Conservation (phyloP, 2,113 vertebrate genomes). For the Callaeas wilsoni region DNA sequence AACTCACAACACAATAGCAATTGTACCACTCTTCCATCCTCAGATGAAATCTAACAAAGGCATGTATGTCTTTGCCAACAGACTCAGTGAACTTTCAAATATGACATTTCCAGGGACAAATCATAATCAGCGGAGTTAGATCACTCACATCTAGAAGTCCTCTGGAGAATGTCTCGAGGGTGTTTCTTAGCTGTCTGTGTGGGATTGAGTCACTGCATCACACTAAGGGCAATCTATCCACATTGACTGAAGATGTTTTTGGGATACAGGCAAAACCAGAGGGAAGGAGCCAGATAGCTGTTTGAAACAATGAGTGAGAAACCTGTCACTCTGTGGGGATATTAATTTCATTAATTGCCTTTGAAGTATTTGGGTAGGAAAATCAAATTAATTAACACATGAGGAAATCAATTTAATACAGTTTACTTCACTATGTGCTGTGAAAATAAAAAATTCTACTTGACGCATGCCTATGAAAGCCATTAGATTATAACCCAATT, state of each 20-base stretch:
- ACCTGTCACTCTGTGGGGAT: neutral
- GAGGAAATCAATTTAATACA: neutral
- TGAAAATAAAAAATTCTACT: neutral
- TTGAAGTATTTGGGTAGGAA: neutral
- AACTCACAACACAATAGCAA: neutral
- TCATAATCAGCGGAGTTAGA: neutral
- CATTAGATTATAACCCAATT: neutral
- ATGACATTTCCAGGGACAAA: conserved; percentile 30
- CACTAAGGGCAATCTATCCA: neutral
- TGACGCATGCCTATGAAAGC: neutral
- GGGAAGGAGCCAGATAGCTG: neutral
- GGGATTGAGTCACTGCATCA: neutral
- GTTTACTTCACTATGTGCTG: neutral
- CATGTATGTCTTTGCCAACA: neutral
- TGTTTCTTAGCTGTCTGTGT: neutral
- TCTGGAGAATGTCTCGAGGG: neutral
- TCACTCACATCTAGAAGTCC: neutral
- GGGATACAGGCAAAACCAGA: neutral
- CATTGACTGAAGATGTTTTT: neutral
- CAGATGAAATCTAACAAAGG: neutral
- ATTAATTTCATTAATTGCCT: neutral
- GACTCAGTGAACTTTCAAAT: conserved; percentile 37
- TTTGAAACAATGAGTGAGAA: neutral
- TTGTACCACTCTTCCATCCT: neutral
- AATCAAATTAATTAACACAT: neutral